Base-by-base conservation (phyloP, 2,888 invertebrate genomes). In the Aricia artaxerxes region DNA sequence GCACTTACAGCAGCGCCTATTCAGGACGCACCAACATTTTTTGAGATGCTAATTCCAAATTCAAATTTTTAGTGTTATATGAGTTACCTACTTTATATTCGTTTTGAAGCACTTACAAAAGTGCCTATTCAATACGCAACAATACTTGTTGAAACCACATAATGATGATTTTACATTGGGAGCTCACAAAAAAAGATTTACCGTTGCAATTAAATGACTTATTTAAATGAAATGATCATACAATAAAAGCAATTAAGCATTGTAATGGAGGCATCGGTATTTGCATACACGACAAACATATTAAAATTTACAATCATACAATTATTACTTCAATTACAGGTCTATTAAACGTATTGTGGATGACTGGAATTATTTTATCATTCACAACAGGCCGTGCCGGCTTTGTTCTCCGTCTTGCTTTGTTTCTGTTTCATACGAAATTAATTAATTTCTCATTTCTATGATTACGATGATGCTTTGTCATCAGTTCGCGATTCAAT, bases 211-310 rank as follows among this genome's bases (percentile, higher is more conserved):
- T 53, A 76, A 76, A 76, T 49, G 75, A 75, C 76, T 53, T 76
- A 53, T 76, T 76, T 76, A 76, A 76, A 76, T 53, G 76, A 57
- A 76, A 57, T 76, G 75, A 76, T 57, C 76, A 31, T 53, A 76
- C 76, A 76, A 53, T 76, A 35, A 76, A 76, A 76, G 76, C 76
- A 57, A 76, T 76, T 57, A 76, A 76, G 53, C 76, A 76, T 76
- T 53, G 76, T 76, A 76, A 76, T 76, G 76, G 76, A 53, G 53
- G 76, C 76, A 53, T 57, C 76, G 76, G 53, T 76, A 53, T 76
- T 76, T 76, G 76, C 53, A 76, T 57, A 31, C 76, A 76, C 76
- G 35, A 76, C 76, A 76, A 76, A 76, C 76, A 76, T 76, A 76
- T 76, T 76, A 76, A 76, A 53, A 57, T 76, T 76, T 76, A 57